Evolutionary conservation across 2,113 vertebrate species (phyloP).

Genomic region (Pampusana beccarii): DNA sequence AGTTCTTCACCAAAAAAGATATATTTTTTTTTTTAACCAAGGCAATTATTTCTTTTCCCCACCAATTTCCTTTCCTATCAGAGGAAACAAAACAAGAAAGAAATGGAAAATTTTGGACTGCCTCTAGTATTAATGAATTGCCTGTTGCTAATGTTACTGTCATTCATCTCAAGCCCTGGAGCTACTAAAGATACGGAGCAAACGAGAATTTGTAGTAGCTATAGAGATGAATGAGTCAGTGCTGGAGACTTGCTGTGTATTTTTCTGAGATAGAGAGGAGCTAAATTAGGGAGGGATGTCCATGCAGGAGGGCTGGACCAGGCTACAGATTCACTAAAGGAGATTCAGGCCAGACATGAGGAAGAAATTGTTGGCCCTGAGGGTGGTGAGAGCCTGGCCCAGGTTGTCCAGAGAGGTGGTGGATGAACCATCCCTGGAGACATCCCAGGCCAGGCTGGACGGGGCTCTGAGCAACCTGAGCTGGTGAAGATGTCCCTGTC

Average conservation of each 20-base stretch:
- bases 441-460: no score
- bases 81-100: background rate
- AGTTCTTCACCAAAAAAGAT: background rate
- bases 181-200: conserved; percentile 20
- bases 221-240: conserved; percentile 45
- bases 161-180: conserved; percentile 28
- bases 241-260: background rate
- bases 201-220: conserved; percentile 24
- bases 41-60: background rate
- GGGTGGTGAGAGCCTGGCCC: no score
- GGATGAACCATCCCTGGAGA: no score
- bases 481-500: no score
- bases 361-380: no score
- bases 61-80: background rate
- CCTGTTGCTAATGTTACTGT: conserved; percentile 27
- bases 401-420: no score
- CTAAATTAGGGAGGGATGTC: background rate
- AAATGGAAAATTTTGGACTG: background rate
- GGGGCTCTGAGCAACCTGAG: no score
- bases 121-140: conserved; percentile 11
- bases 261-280: background rate
- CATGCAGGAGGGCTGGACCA: background rate
- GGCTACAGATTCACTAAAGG: background rate
- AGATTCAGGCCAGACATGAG: no score
- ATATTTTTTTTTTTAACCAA: background rate